Conservation (phyloP, 1,140 invertebrate genomes). For the Grapholita molesta region DNA sequence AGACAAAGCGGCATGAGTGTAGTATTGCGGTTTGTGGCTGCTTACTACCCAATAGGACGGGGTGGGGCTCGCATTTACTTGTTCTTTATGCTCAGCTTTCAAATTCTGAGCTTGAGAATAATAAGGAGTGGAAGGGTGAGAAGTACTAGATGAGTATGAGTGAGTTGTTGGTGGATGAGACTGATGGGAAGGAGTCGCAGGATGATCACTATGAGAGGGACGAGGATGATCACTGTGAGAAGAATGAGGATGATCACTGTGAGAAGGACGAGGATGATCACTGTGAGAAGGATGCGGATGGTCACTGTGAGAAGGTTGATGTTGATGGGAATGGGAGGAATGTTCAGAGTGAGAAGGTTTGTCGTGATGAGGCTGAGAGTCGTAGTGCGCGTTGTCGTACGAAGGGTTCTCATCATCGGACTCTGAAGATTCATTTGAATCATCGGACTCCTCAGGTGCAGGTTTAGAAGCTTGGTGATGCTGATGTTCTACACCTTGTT, state of each 20-base stretch:
- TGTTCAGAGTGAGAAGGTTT: slow-evolving; percentile 19
- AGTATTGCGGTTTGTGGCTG: background rate
- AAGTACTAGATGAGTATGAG: background rate
- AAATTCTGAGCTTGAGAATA: background rate
- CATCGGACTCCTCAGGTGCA: slow-evolving; percentile 26
- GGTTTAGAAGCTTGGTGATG: slow-evolving; percentile 15
- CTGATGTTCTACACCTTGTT: slow-evolving; percentile 33
- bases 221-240: background rate
- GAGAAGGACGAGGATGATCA: background rate
- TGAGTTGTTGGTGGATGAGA: background rate
- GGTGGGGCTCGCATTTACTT: background rate
- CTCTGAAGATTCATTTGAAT: slow-evolving; percentile 22
- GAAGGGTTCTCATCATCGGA: background rate
- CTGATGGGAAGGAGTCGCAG: background rate
- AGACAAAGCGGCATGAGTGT: background rate
- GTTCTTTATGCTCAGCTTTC: background rate
- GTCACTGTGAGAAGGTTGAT: slow-evolving; percentile 18
- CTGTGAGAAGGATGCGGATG: slow-evolving; percentile 10
- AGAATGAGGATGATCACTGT: background rate
- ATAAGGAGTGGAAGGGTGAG: background rate
- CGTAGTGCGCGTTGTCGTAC: background rate
- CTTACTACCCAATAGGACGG: background rate
- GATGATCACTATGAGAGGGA: background rate
- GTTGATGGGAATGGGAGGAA: background rate
- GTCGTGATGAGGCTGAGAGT: slow-evolving; percentile 19